Conservation (phyloP, 2,888 invertebrate genomes). For the Eilema griseolum region DNA sequence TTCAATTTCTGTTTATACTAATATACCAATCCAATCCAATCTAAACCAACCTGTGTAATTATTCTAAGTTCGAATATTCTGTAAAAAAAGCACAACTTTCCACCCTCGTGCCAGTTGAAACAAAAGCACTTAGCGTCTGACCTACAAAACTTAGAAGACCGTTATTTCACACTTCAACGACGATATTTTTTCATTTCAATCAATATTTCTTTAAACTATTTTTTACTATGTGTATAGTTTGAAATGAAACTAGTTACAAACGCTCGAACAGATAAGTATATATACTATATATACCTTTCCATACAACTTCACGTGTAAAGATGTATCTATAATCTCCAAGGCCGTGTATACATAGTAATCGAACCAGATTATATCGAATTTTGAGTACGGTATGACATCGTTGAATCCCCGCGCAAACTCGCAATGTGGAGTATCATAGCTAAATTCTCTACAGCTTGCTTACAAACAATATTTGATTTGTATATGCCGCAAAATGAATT, state of each 20-base stretch:
- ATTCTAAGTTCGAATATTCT: background rate
- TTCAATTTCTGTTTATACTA: too few species aligned
- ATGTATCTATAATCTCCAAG: too few species aligned
- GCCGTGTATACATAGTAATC: background rate
- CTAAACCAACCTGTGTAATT: background rate
- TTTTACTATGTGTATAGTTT: background rate
- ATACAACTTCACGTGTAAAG: too few species aligned
- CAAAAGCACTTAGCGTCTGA: background rate
- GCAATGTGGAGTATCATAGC: background rate
- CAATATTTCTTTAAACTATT: background rate
- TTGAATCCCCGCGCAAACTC: background rate
- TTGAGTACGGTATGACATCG: background rate
- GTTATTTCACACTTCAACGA: too few species aligned
- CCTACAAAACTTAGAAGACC: background rate
- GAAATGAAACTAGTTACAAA: background rate
- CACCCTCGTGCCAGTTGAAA: background rate
- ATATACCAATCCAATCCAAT: too few species aligned
- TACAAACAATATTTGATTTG: background rate
- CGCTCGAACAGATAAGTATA: too few species aligned
- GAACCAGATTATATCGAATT: background rate
- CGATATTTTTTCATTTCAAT: background rate
- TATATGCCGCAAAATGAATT: background rate
- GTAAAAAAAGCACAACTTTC: background rate
- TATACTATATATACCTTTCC: too few species aligned
- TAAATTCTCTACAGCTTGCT: background rate